Evolutionary conservation across 2,113 vertebrate genomes (phyloP).

Genomic region (Microtus oregoni): DNA sequence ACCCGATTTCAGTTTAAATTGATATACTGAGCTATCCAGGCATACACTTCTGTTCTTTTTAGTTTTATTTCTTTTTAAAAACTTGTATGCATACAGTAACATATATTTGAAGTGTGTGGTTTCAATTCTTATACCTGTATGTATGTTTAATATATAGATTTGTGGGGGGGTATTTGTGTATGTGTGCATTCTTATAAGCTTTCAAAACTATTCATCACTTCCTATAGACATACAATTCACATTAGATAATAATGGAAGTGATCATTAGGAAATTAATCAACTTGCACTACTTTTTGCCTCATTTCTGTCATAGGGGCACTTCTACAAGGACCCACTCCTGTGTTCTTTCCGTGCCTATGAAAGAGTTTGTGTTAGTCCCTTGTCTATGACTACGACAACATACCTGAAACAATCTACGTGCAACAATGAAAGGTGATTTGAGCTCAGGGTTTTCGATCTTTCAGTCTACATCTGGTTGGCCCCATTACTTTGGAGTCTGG

Average conservation of each 20-base stretch:
- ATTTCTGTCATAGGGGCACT: neutral
- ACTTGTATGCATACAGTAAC: neutral
- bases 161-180: neutral
- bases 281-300: neutral
- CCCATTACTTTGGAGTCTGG: neutral
- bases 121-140: neutral
- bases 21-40: neutral
- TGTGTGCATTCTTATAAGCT: neutral
- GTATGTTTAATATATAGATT: neutral
- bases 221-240: neutral
- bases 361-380: neutral
- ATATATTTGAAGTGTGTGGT: slow-evolving; percentile 5
- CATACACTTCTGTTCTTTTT: neutral
- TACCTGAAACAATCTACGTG: neutral
- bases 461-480: neutral
- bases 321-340: neutral
- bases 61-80: slow-evolving; percentile 16
- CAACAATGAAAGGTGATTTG: neutral
- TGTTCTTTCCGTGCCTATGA: neutral
- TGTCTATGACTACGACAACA: neutral
- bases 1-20: slow-evolving; percentile 48
- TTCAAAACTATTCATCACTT: slow-evolving; percentile 5
- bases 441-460: neutral
- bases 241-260: neutral
- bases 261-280: neutral